A percentile compares a stretch with the other conserved stretches of the same genome.
Evolutionary conservation across 2,888 invertebrate genomes (phyloP).

Genomic region (Pterobdella sp.): DNA sequence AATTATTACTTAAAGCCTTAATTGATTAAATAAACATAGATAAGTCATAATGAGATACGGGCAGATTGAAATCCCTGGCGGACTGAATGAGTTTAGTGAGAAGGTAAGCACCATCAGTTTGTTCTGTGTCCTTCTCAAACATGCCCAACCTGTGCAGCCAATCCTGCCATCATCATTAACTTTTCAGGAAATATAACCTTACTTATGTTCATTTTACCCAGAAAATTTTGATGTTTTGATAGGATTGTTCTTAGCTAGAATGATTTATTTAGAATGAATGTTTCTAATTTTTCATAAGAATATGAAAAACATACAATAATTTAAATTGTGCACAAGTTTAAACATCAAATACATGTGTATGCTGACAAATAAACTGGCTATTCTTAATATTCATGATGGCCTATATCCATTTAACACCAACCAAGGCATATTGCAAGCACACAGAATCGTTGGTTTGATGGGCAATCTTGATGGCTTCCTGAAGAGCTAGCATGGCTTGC

Average conservation of each 20-base stretch:
- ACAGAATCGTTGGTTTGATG: slow-evolving; percentile 78
- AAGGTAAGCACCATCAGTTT: slow-evolving; percentile 48
- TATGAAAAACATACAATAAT: no score
- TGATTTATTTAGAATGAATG: no score
- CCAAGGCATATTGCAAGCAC: slow-evolving; percentile 74
- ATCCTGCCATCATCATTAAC: slow-evolving; percentile 45
- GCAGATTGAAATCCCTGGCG: slow-evolving; percentile 62
- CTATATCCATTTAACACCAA: slow-evolving; percentile 36
- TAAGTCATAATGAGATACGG: slow-evolving; percentile 40
- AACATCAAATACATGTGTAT: no score
- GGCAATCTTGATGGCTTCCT: slow-evolving; percentile 76
- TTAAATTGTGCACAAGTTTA: no score
- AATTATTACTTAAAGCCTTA: no score
- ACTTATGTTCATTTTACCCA: neutral
- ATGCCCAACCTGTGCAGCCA: slow-evolving; percentile 62
- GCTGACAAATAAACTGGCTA: no score
- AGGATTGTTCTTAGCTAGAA: no score
- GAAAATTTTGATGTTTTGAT: no score
- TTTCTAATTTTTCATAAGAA: no score
- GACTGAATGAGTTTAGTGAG: slow-evolving; percentile 65
- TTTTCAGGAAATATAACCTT: neutral
- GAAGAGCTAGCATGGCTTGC: slow-evolving; percentile 56
- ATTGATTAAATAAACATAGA: no score
- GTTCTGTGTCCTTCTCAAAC: slow-evolving; percentile 42
- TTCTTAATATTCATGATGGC: neutral